These are phyloP conservation scores for Acromyrmex heyeri DNA, from an alignment of 1,140 invertebrate species.

Conservation along the genomic window DNA sequence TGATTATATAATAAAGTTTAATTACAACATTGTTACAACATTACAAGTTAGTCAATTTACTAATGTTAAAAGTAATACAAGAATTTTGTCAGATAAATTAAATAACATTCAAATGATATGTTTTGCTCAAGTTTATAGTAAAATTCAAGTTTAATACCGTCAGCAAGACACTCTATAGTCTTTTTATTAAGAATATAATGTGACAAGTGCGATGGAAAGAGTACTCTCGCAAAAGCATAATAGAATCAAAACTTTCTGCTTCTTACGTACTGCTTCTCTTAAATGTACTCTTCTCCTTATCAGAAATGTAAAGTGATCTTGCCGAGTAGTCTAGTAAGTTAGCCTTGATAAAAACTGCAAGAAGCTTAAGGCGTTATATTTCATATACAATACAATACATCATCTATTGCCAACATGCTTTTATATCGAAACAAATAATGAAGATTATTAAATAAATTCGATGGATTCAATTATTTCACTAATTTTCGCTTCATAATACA, in stretches of 20 bases:
- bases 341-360: constrained; percentile 28
- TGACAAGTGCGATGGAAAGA: constrained; percentile 17
- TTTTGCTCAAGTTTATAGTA: neutral
- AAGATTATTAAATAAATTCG: constrained; percentile 2
- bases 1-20: neutral
- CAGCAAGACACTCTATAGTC: neutral
- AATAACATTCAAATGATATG: neutral
- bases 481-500: neutral
- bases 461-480: constrained; percentile 7
- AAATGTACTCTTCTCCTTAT: constrained; percentile 36
- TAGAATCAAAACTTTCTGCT: constrained; percentile 44
- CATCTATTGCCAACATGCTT: neutral
- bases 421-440: neutral
- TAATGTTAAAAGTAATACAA: neutral
- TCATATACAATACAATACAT: neutral
- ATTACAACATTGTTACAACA: neutral
- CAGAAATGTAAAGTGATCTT: constrained; percentile 34
- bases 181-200: constrained; percentile 16
- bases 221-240: constrained; percentile 14
- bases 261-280: constrained; percentile 9
- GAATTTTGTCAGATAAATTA: neutral
- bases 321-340: neutral
- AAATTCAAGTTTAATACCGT: constrained; percentile 18
- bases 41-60: neutral
- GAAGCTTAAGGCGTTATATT: neutral